Evolutionary conservation across 1,140 invertebrate species (phyloP).

Genomic region (Sycophaga agraensis): DNA sequence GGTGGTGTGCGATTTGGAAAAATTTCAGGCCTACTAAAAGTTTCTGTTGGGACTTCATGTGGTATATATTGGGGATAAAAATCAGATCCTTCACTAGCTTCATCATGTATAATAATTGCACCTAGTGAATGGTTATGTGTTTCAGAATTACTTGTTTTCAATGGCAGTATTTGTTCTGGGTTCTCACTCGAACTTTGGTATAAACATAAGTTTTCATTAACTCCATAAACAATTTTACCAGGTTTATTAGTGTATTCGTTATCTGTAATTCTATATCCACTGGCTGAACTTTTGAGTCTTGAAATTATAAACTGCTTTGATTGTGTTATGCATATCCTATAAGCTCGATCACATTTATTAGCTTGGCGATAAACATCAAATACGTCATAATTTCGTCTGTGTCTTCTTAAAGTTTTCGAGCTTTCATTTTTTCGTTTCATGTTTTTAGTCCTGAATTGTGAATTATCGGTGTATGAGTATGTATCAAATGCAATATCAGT

Average conservation of each 20-base stretch:
- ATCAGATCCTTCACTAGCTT: background rate
- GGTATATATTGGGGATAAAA: background rate
- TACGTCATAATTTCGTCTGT: conserved; percentile 5
- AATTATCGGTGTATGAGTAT: no score
- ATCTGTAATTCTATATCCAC: background rate
- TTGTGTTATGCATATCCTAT: conserved; percentile 12
- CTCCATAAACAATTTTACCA: background rate
- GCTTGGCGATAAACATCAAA: conserved; percentile 8
- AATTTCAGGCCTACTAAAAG: background rate
- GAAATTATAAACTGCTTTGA: conserved; percentile 5
- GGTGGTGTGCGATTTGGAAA: background rate
- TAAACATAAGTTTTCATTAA: background rate
- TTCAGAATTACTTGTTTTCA: background rate
- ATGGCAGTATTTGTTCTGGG: no score
- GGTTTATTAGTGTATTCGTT: background rate
- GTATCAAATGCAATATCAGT: no score
- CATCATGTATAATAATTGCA: conserved; percentile 11
- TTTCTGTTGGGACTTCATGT: background rate
- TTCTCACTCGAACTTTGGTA: no score
- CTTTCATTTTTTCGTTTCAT: no score
- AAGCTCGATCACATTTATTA: conserved; percentile 9
- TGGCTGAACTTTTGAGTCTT: background rate
- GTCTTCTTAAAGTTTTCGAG: background rate
- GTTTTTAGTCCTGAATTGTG: no score
- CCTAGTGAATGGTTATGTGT: background rate